Evolutionary conservation across 2,888 invertebrate genomes (phyloP).

Genomic region (Parapristionchus giblindavisi): DNA sequence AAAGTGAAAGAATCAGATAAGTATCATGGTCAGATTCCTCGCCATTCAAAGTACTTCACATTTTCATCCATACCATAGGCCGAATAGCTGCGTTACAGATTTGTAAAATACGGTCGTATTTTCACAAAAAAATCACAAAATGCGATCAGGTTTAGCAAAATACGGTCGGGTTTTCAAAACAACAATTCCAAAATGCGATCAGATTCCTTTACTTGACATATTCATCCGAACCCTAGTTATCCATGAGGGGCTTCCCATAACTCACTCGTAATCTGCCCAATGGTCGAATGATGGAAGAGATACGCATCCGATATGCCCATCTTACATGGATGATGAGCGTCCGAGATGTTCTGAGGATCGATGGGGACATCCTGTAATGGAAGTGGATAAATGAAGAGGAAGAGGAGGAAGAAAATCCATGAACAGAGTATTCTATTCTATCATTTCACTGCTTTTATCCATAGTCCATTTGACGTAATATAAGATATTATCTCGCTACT

Average conservation of each 20-base stretch:
- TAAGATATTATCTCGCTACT: background rate
- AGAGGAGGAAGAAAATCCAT: background rate
- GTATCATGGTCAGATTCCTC: too few relatives aligned
- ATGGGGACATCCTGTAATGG: conserved; percentile 77
- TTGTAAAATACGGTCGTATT: too few relatives aligned
- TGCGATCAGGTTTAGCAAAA: too few relatives aligned
- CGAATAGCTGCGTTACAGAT: too few relatives aligned
- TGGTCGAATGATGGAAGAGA: conserved; percentile 63
- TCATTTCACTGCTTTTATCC: too few relatives aligned
- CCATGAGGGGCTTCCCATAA: background rate
- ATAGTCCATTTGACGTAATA: background rate
- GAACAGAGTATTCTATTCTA: background rate
- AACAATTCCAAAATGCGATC: background rate
- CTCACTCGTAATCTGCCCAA: conserved; percentile 11
- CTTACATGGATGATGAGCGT: conserved; percentile 91
- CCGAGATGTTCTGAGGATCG: conserved; percentile 81
- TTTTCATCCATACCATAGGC: too few relatives aligned
- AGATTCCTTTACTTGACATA: background rate
- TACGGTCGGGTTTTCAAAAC: background rate
- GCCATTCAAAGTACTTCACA: too few relatives aligned
- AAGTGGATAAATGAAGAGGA: conserved; percentile 41
- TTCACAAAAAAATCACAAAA: too few relatives aligned
- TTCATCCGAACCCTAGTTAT: background rate
- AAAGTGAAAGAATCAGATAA: too few relatives aligned
- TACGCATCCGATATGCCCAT: conserved; percentile 97